Evolutionary conservation across 2,797 vertebrate species (phyloP), one percentile per base, ranked within the genome.

Genomic region (Hippopotamyrus pictus): DNA sequence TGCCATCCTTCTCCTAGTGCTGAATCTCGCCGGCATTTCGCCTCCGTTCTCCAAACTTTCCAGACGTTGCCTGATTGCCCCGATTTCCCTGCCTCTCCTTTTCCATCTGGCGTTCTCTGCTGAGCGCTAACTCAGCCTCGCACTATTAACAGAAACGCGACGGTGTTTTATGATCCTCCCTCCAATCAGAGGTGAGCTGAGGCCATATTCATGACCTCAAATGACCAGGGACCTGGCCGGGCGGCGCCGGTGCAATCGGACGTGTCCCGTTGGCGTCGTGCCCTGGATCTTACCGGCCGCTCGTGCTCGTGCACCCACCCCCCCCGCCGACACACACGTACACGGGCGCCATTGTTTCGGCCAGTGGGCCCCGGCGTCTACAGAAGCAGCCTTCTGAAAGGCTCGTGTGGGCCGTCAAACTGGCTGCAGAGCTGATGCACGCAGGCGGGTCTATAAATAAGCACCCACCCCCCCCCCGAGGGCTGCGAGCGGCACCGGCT

Each of bases 401-500:
- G 90, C 91, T 88, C 91, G 93, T 91, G 92, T 94, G 93, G 93
- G 94, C 93, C 91, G 91, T 62, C 51, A 89, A 90, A 91, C 93
- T 69, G 2, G 11, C 69, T 54, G 25, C 57, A 76, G 91, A 93
- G 89, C 88, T 44, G 88, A 92, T 92, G 92, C 92, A 93, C 94
- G 93, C 90, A 91, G 93, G 92, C 89, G 87, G 33, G 91, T 93
- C 94, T 95, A 94, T 94, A 94, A 94, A 95, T 95, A 95, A 90
- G 89, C 91, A 90, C 90, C 91, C 92, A 89, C 89, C 90, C 91
- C 90, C 91, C 90, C 37, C 91, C 92, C 88, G 84, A 92, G 91
- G 92, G 88, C 12, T 46, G 76, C 84, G 12, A 89, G 76, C 3
- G 33, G 82, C 54, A 14, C n/a, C 9, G 76, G 69, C 25, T 7